Evolutionary conservation across 1,140 invertebrate species (phyloP), one percentile per base, ranked within the genome.

Genomic region (Hetaerina americana): DNA sequence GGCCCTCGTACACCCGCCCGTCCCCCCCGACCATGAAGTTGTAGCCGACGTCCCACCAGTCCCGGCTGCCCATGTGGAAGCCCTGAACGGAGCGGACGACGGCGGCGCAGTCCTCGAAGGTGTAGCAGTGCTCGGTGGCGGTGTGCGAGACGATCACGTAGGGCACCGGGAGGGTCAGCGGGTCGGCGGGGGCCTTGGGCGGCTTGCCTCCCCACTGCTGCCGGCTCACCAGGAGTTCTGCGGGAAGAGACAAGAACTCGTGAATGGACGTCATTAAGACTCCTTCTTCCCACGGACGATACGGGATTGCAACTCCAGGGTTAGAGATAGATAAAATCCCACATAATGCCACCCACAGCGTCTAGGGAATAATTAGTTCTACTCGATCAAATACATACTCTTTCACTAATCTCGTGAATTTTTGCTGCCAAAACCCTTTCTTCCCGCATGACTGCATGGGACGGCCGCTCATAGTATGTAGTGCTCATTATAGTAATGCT

Each of bases 11-110:
- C 6, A 87, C 87, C 12, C 84, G 82, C 0, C 90, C 91, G 72
- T 94, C 90, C 18, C 89, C 89, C 1, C 92, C 92, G 6, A 93
- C 84, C 18, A 88, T 85, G 78, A 94, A 95, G 79, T 87, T 92
- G 76, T 89, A 91, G 0, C 78, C 88, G 77, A 84, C 92, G 86
- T 82, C 92, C 81, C 76, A 87, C 85, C 86, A 89, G 0, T 80
- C 77, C 29, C 81, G 84, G 0, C 85, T 86, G 71, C 91, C 87
- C 69, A 92, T 89, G 78, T 93, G 91, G 76, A 87, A 92, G 15
- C 81, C 85, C 79, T 93, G 91, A 24, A 90, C 88, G 0, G 81
- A 68, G 40, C 85, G 82, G 0, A 90, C 86, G 0, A 73, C 73
- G 0, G 40, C 28, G 0, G 75, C 74, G 70, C 81, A 82, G 15